These are phyloP conservation scores for Cryptocephalus primarius DNA, from an alignment of 2,888 invertebrate genomes.

Conservation along the genomic window DNA sequence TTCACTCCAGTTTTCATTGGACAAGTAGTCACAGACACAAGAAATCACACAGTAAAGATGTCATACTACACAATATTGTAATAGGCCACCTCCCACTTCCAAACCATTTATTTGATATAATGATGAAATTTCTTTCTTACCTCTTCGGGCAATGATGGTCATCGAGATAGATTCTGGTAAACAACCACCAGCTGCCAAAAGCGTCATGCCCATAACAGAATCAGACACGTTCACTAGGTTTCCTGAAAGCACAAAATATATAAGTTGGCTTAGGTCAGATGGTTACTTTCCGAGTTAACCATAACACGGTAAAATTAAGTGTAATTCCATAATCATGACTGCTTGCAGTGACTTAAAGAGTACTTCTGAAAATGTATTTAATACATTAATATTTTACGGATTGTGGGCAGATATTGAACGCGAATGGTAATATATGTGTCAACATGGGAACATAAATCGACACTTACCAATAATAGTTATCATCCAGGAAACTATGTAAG, in stretches of 20 bases:
- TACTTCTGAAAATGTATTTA: not conserved
- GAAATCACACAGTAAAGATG: too few species aligned
- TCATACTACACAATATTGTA: too few species aligned
- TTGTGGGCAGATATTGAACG: too few species aligned
- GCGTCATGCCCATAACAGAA: slow-evolving; percentile 84
- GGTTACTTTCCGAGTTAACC: not conserved
- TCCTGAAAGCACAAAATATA: slow-evolving; percentile 36
- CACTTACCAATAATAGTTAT: slow-evolving; percentile 69
- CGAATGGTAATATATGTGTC: too few species aligned
- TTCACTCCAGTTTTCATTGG: too few species aligned
- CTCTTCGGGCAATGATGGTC: slow-evolving; percentile 74
- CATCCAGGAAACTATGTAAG: slow-evolving; percentile 89
- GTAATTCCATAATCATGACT: not conserved
- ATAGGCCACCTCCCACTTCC: too few species aligned
- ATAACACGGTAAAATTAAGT: not conserved
- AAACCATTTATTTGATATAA: too few species aligned
- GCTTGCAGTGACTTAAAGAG: not conserved
- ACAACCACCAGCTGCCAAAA: slow-evolving; percentile 82
- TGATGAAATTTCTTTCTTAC: slow-evolving; percentile 36
- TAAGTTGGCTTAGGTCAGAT: not conserved
- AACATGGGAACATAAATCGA: too few species aligned
- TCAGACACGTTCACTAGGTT: slow-evolving; percentile 71
- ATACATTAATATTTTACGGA: too few species aligned
- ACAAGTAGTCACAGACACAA: too few species aligned
- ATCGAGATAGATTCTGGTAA: slow-evolving; percentile 78